A percentile compares a stretch with the other conserved stretches of the same genome.
Conservation (phyloP, 2,113 vertebrate genomes). For the Gnathonemus echidnorhynchus region DNA sequence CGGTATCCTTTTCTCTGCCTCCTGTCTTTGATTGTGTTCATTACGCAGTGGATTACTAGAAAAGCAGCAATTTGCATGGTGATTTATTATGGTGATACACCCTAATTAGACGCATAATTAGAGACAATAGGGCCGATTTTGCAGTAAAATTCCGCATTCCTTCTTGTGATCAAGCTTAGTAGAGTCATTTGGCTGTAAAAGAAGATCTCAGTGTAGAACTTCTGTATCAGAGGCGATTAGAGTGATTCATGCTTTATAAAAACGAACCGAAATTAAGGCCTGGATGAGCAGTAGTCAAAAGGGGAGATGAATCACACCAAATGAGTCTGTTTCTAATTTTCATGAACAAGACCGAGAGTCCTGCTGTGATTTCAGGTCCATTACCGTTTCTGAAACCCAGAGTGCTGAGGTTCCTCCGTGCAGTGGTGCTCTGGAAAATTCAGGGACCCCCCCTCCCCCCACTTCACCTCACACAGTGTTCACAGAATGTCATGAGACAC, state of each 20-base stretch:
- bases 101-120: conserved; percentile 9
- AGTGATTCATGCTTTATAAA: neutral
- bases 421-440: neutral
- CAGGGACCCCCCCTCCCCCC: neutral
- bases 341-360: neutral
- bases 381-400: neutral
- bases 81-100: conserved; percentile 6
- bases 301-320: neutral
- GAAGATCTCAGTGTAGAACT: neutral
- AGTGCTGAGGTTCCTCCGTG: neutral
- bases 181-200: too few relatives aligned
- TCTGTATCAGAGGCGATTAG: neutral
- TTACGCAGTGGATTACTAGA: neutral
- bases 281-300: neutral
- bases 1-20: neutral
- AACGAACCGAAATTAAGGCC: neutral
- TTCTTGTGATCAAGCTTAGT: neutral
- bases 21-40: neutral
- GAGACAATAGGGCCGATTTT: conserved; percentile 5
- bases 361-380: neutral
- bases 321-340: neutral
- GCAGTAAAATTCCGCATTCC: neutral
- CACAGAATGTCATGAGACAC: neutral
- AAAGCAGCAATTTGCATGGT: conserved; percentile 4
- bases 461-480: neutral